Conservation (phyloP, 2,113 vertebrate species). For the Eretmochelys imbricata region DNA sequence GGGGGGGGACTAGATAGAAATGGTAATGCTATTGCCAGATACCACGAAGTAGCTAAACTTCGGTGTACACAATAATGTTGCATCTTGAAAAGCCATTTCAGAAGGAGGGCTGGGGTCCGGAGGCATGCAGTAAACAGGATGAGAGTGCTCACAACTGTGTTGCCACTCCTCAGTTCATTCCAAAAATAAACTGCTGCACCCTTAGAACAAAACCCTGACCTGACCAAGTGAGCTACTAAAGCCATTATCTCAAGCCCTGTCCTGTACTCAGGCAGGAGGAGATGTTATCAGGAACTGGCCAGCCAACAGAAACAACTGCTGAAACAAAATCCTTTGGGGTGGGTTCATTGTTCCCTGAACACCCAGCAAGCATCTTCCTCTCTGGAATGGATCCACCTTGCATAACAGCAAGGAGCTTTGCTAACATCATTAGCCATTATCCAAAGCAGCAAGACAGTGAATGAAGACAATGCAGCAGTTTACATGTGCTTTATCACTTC, state of each 20-base stretch:
- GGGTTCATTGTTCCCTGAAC: conserved; percentile 42
- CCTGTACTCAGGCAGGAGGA: conserved; percentile 54
- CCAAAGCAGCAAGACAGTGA: conserved; percentile 1
- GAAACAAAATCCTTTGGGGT: conserved; percentile 50
- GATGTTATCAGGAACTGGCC: conserved; percentile 40
- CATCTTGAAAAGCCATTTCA: conserved; percentile 57
- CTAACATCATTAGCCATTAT: conserved; percentile 29
- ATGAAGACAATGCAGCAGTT: neutral
- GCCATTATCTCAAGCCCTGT: conserved; percentile 36
- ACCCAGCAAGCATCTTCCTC: conserved; percentile 21
- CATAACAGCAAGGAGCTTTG: conserved; percentile 35
- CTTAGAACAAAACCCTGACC: conserved; percentile 49
- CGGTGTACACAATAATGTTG: neutral
- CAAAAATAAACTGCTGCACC: conserved; percentile 63
- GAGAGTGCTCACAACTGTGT: conserved; percentile 44
- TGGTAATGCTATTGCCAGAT: neutral
- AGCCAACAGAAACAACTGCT: conserved; percentile 65
- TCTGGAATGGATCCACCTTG: neutral
- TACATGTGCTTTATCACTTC: neutral
- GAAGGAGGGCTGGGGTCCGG: conserved; percentile 24
- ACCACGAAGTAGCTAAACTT: neutral
- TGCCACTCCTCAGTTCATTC: conserved; percentile 46
- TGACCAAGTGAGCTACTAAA: conserved; percentile 15
- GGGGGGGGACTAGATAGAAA: neutral
- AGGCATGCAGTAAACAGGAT: conserved; percentile 58